phyloP scores from a whole-genome alignment of 1,140 invertebrate genomes.

The Drosophila teissieri region DNA sequence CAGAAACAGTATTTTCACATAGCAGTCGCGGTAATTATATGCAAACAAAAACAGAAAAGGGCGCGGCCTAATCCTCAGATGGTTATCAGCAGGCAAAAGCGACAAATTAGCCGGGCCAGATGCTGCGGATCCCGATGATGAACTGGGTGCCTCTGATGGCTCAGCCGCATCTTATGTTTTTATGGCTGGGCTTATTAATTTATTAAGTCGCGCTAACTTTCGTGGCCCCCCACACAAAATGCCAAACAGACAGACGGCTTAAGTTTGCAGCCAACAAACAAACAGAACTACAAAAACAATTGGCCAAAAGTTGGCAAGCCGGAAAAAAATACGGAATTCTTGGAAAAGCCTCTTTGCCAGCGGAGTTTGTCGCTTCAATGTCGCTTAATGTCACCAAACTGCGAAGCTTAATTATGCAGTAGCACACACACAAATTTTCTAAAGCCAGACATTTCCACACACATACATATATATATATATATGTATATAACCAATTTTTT shows the following conservation, averaged over 20 bases:
- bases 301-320: conserved; percentile 50
- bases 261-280: conserved; percentile 70
- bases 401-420: conserved; percentile 67
- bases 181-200: conserved; percentile 59
- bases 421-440: conserved; percentile 20
- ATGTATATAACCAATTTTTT: conserved; percentile 8
- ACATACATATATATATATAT: conserved; percentile 6
- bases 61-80: conserved; percentile 44
- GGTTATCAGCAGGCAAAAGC: conserved; percentile 51
- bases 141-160: conserved; percentile 25
- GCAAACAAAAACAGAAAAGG: conserved; percentile 43
- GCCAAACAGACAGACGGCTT: conserved; percentile 18
- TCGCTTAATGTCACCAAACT: conserved; percentile 71
- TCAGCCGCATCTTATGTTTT: conserved; percentile 52
- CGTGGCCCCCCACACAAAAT: neutral
- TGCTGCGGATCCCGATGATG: conserved; percentile 34
- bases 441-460: neutral
- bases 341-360: conserved; percentile 55
- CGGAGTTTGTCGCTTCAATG: conserved; percentile 65
- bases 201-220: conserved; percentile 56
- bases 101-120: conserved; percentile 58
- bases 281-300: conserved; percentile 73
- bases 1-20: conserved; percentile 16
- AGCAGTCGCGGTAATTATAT: conserved; percentile 56
- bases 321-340: conserved; percentile 25